A percentile compares a stretch with the other conserved stretches of the same genome.
Evolutionary conservation across 2,888 invertebrate genomes (phyloP).

Genomic region (Heliconius ismenius): DNA sequence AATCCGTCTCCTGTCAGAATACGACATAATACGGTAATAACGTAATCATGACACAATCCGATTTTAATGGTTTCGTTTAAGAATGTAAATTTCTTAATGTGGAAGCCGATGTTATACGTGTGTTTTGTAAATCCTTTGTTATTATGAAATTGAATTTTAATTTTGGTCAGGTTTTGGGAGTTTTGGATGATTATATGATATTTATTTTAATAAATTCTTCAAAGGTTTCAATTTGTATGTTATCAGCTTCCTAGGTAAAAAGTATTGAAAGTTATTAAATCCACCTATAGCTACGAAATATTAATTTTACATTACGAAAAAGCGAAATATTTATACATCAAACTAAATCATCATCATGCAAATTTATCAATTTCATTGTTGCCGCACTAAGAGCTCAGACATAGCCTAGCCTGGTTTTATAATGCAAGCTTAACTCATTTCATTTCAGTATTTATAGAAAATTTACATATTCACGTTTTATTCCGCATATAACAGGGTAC

Average conservation of each 20-base stretch:
- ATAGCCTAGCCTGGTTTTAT: too few species aligned
- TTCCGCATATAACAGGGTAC: too few species aligned
- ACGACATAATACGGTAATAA: constrained; percentile 25
- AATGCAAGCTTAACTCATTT: too few species aligned
- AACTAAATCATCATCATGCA: too few species aligned
- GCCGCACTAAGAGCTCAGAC: too few species aligned
- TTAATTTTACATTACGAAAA: too few species aligned
- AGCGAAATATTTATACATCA: too few species aligned
- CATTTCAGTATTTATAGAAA: too few species aligned
- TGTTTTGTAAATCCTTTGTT: not conserved
- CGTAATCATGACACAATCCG: constrained; percentile 25
- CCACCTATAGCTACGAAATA: not conserved
- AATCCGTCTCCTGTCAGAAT: constrained; percentile 33
- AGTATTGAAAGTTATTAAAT: not conserved
- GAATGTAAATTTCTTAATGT: constrained; percentile 16
- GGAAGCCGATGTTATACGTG: not conserved
- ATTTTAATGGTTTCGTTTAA: constrained; percentile 22
- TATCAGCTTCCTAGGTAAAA: not conserved
- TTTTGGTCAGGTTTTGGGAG: not conserved
- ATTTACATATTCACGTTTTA: too few species aligned
- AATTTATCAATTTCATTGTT: too few species aligned
- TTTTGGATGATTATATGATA: not conserved
- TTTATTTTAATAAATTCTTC: not conserved
- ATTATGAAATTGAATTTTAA: not conserved
- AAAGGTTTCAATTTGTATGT: not conserved